Conservation (phyloP, 2,113 vertebrate genomes). For the Datnioides undecimradiatus region DNA sequence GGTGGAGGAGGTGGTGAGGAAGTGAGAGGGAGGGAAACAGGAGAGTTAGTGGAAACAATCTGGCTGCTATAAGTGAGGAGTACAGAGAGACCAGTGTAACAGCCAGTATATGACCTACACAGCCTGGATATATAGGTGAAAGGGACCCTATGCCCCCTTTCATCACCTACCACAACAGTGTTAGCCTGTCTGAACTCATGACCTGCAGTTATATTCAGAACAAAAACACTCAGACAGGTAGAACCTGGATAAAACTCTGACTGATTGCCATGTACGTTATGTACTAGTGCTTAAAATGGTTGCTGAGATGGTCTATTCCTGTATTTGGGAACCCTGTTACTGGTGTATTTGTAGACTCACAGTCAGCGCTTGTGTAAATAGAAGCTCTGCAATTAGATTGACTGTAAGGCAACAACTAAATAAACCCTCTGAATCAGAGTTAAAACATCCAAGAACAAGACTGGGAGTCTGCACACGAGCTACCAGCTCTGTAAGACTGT, state of each 20-base stretch:
- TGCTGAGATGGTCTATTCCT: neutral
- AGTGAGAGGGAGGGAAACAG: conserved; percentile 17
- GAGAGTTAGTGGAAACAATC: conserved; percentile 34
- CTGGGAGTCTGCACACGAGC: neutral
- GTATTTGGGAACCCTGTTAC: conserved; percentile 5
- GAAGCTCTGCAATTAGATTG: neutral
- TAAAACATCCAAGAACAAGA: conserved; percentile 8
- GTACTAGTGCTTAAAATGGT: conserved; percentile 8
- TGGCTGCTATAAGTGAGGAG: conserved; percentile 11
- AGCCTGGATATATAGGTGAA: neutral
- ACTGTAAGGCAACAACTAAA: neutral
- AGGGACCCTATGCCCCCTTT: conserved; percentile 2
- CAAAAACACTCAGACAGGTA: neutral
- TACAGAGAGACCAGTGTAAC: conserved; percentile 26
- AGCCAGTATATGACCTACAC: conserved; percentile 5
- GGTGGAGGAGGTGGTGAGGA: too few species aligned
- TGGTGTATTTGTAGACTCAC: neutral
- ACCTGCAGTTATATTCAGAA: neutral
- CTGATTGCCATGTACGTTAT: neutral
- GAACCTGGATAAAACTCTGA: neutral
- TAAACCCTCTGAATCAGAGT: conserved; percentile 14
- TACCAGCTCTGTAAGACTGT: neutral
- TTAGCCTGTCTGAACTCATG: conserved; percentile 15
- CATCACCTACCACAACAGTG: conserved; percentile 2
- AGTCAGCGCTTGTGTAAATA: conserved; percentile 9